Evolutionary conservation across 2,888 invertebrate genomes (phyloP), one percentile per base, ranked within the genome.

Genomic region (Malthinus flaveolus): DNA sequence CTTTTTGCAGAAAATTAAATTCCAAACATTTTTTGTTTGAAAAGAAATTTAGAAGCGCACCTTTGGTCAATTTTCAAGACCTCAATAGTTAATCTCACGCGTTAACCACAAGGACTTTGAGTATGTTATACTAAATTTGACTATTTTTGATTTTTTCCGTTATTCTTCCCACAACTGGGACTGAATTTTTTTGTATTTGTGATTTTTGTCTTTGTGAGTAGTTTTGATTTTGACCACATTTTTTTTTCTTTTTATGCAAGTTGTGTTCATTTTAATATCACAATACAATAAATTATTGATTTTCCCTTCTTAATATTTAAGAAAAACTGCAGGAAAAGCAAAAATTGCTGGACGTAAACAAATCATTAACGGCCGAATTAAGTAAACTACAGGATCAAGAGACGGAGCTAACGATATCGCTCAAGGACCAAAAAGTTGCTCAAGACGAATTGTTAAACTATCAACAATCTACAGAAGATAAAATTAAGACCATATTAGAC

Each of bases 241-340:
- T 23, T 34, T 23, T 61, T 45, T 49, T 39, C 51, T 42, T 35
- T 59, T 37, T 47, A 51, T 50, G 23, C 23, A 23, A 23, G 48
- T 50, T 59, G 56, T 60, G 36, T 32, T 23, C 23, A 39, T 44
- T 55, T 49, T 44, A 56, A 42, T 34, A 31, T 15, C 15, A 15
- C 39, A 42, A 42, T 44, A 47, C 33, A 13, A 52, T 56, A 57
- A 52, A 34, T 39, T 55, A 54, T 42, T 59, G 56, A 57, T 35
- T 57, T 23, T 9, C 46, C 49, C 52, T 65, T 67, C 61, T 61
- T 61, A 57, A 63, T 55, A 62, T 75, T 75, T 56, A 71, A 79
- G 80, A 79, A 67, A 79, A 78, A 69, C 66, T 78, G 49, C 71
- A 74, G 62, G 73, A 78, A 67, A 79, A 77, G 69, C 70, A 71